phyloP scores from a whole-genome alignment of 2,113 vertebrate species.

The Amazona vittata region DNA sequence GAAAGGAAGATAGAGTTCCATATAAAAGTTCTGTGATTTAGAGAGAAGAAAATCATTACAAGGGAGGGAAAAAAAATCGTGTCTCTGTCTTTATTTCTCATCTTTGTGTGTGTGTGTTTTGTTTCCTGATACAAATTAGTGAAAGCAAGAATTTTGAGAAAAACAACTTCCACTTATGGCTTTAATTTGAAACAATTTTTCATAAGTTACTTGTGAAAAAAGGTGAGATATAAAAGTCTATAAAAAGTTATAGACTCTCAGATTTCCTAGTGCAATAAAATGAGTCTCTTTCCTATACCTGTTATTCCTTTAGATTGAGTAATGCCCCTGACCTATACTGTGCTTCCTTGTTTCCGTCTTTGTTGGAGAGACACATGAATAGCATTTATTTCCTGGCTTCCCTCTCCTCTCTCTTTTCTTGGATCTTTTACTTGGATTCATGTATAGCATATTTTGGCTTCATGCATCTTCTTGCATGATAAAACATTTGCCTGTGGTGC shows the following conservation, averaged over 20 bases:
- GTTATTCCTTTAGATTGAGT: background rate
- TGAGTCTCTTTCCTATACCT: background rate
- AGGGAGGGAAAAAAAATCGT: background rate
- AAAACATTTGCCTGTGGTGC: constrained; percentile 39
- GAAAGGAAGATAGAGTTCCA: background rate
- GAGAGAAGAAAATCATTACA: background rate
- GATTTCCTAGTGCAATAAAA: constrained; percentile 1
- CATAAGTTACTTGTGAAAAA: background rate
- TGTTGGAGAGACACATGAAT: background rate
- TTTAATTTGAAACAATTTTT: constrained; percentile 1
- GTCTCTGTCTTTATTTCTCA: background rate
- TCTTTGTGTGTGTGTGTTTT: background rate
- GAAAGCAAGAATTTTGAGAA: background rate
- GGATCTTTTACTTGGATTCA: background rate
- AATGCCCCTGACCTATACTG: background rate
- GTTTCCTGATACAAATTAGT: background rate
- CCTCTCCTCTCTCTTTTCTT: background rate
- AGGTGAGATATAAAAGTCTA: background rate
- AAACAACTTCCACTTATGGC: background rate
- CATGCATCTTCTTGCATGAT: constrained; percentile 6
- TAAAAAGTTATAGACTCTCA: constrained; percentile 10
- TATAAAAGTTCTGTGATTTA: background rate
- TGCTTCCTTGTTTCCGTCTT: background rate
- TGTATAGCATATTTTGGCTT: background rate
- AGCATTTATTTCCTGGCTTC: constrained; percentile 6